phyloP scores from a whole-genome alignment of 1,140 invertebrate genomes.

The Araneus ventricosus region DNA sequence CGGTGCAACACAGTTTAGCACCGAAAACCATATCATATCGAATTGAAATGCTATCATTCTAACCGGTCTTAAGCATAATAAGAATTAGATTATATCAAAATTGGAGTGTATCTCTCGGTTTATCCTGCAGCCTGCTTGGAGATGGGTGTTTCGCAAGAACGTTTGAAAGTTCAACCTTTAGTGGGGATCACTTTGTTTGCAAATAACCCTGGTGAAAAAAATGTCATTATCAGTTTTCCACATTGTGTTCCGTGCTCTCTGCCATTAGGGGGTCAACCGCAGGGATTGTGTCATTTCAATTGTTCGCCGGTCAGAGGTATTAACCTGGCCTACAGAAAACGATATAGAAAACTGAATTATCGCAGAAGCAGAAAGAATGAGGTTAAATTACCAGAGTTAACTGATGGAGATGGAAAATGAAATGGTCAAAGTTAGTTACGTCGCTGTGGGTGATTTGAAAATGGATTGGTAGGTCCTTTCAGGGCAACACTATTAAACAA shows the following conservation, averaged over 20 bases:
- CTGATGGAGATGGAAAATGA: neutral
- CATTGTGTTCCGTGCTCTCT: neutral
- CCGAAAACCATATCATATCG: too few species aligned
- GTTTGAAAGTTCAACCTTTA: neutral
- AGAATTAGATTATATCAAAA: neutral
- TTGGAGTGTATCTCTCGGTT: too few species aligned
- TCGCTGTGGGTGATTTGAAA: too few species aligned
- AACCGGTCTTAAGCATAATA: too few species aligned
- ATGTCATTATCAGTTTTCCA: neutral
- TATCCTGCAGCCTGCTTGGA: neutral
- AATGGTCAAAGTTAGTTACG: neutral
- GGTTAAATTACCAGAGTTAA: neutral
- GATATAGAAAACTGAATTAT: neutral
- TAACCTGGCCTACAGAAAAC: neutral
- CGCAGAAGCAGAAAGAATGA: neutral
- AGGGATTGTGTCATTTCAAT: slow-evolving; percentile 10
- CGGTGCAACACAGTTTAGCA: too few species aligned
- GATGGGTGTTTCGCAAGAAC: neutral
- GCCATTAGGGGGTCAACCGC: slow-evolving; percentile 21
- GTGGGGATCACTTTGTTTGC: neutral
- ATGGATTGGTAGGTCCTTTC: too few species aligned
- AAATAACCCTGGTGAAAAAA: neutral
- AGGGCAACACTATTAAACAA: too few species aligned
- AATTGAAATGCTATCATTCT: too few species aligned
- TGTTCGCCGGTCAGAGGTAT: neutral